Conservation (phyloP, 2,888 invertebrate genomes). For the Hymenopus coronatus region DNA sequence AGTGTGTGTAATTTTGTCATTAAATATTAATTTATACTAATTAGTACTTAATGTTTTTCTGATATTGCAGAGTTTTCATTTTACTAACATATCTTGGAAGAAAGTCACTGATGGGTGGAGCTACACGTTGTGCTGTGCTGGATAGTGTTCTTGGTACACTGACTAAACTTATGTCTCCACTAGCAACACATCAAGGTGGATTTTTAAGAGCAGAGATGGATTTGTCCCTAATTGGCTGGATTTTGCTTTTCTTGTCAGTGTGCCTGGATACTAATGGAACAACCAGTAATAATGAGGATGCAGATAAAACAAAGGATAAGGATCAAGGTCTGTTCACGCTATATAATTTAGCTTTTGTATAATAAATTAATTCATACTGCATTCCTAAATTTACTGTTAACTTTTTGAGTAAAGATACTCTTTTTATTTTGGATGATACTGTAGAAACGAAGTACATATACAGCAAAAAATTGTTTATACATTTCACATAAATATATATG, state of each 20-base stretch:
- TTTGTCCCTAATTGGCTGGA: constrained; percentile 69
- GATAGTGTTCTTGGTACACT: constrained; percentile 43
- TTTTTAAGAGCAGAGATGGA: constrained; percentile 57
- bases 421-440: too few relatives aligned
- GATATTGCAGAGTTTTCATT: constrained; percentile 69
- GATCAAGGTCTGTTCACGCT: constrained; percentile 33
- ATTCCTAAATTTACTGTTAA: background rate
- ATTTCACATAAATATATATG: too few relatives aligned
- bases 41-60: background rate
- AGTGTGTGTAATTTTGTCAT: too few relatives aligned
- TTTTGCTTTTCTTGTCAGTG: constrained; percentile 70
- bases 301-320: constrained; percentile 47
- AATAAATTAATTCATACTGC: too few relatives aligned
- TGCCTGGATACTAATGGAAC: constrained; percentile 56
- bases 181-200: constrained; percentile 38
- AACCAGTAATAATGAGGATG: constrained; percentile 41
- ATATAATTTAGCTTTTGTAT: background rate
- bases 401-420: background rate
- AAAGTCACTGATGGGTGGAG: constrained; percentile 60
- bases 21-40: background rate
- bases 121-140: constrained; percentile 39
- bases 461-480: too few relatives aligned
- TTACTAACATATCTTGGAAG: constrained; percentile 83
- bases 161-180: constrained; percentile 39
- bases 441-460: too few relatives aligned